Evolutionary conservation across 2,113 vertebrate species (phyloP).

Genomic region (Brachyistius frenatus): DNA sequence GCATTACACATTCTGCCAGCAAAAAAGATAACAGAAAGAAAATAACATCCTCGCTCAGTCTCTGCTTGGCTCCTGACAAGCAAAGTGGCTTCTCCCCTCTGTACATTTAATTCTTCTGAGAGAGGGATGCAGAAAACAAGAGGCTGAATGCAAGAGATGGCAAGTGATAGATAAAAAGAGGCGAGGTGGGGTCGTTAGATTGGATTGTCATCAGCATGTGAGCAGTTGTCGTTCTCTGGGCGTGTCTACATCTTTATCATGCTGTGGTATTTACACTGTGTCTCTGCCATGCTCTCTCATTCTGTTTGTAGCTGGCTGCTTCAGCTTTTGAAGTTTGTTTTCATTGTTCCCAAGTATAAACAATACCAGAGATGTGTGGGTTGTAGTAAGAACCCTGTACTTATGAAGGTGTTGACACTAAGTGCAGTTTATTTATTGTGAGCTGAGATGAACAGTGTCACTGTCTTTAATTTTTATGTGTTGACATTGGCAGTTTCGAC

Average conservation of each 20-base stretch:
- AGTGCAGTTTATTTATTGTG: slow-evolving; percentile 2
- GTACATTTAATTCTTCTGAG: slow-evolving; percentile 55
- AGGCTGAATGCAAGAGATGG: slow-evolving; percentile 17
- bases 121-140: slow-evolving; percentile 10
- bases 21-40: slow-evolving; percentile 65
- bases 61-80: slow-evolving; percentile 51
- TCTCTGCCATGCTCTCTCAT: neutral
- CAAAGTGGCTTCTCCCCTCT: slow-evolving; percentile 48
- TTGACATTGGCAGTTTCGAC: slow-evolving; percentile 14
- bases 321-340: slow-evolving; percentile 10
- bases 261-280: slow-evolving; percentile 13
- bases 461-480: neutral
- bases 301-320: slow-evolving; percentile 15
- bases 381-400: neutral
- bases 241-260: slow-evolving; percentile 31
- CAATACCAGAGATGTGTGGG: neutral
- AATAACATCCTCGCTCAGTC: slow-evolving; percentile 60
- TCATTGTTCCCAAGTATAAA: neutral
- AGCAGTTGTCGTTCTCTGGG: slow-evolving; percentile 48
- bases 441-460: slow-evolving; percentile 19
- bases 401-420: neutral
- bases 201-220: slow-evolving; percentile 56
- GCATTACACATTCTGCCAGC: slow-evolving; percentile 68
- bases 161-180: slow-evolving; percentile 30
- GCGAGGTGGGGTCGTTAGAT: slow-evolving; percentile 17